These are phyloP conservation scores for Antheraea assamensis DNA, from an alignment of 2,888 invertebrate species.

Conservation along the genomic window DNA sequence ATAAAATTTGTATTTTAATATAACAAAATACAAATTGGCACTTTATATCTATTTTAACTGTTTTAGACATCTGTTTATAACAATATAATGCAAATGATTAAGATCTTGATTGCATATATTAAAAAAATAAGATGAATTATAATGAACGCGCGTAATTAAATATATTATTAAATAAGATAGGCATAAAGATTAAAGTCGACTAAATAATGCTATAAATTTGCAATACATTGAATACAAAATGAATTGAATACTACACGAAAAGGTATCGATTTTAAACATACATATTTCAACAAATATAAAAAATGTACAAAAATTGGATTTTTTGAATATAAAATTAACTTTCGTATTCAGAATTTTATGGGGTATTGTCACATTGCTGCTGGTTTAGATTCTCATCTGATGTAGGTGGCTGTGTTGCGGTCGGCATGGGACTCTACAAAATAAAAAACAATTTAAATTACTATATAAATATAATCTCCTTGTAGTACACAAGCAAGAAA, in stretches of 20 bases:
- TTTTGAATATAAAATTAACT: constrained; percentile 53
- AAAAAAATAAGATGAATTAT: neutral
- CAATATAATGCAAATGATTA: constrained; percentile 9
- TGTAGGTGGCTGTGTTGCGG: constrained; percentile 81
- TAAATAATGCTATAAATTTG: constrained; percentile 13
- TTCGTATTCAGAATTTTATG: constrained; percentile 38
- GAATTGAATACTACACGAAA: constrained; percentile 39
- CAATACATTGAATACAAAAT: constrained; percentile 18
- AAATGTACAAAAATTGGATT: constrained; percentile 66
- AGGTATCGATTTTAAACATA: constrained; percentile 48
- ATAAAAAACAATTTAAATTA: constrained; percentile 50
- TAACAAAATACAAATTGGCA: constrained; percentile 21
- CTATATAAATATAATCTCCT: constrained; percentile 18
- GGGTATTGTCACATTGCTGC: constrained; percentile 73
- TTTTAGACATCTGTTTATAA: neutral
- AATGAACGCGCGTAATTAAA: neutral
- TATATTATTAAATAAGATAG: constrained; percentile 24
- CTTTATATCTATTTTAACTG: constrained; percentile 16
- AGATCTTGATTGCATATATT: neutral
- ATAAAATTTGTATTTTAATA: constrained; percentile 9
- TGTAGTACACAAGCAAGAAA: constrained; percentile 25
- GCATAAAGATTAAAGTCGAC: constrained; percentile 29
- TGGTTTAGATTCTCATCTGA: constrained; percentile 90
- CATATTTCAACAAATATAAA: constrained; percentile 43
- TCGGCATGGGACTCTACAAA: constrained; percentile 86